Conservation (phyloP, 1,140 invertebrate species). For the Rhizoglyphus robini region DNA sequence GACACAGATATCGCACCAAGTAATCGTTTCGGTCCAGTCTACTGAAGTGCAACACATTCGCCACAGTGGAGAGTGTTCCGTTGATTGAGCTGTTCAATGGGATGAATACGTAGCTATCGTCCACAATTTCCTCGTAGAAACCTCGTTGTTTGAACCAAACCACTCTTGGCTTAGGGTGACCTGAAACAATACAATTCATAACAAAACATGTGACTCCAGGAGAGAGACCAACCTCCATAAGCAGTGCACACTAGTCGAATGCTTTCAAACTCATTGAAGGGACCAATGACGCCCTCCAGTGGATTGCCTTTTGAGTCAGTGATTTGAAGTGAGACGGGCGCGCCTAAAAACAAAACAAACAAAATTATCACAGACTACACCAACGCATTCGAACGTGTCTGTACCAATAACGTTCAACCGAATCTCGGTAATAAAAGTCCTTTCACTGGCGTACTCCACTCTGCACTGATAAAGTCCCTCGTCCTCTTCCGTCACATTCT, state of each 20-base stretch:
- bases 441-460: slow-evolving; percentile 30
- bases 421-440: slow-evolving; percentile 5
- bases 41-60: neutral
- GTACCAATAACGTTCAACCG: slow-evolving; percentile 3
- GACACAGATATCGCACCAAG: neutral
- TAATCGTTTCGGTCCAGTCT: slow-evolving; percentile 13
- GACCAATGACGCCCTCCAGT: slow-evolving; percentile 56
- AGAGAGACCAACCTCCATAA: slow-evolving; percentile 15
- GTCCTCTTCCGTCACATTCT: slow-evolving; percentile 58
- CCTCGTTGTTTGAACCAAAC: slow-evolving; percentile 6
- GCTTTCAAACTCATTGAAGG: slow-evolving; percentile 8
- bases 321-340: slow-evolving; percentile 65
- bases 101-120: neutral
- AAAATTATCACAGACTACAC: too few relatives aligned
- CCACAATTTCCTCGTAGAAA: slow-evolving; percentile 5
- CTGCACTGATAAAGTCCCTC: slow-evolving; percentile 74
- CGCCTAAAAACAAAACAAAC: slow-evolving; percentile 43
- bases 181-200: too few relatives aligned
- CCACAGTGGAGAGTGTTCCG: neutral
- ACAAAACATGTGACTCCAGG: too few relatives aligned
- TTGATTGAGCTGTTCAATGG: neutral
- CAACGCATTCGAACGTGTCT: too few relatives aligned
- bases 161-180: neutral
- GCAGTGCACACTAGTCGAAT: slow-evolving; percentile 4
- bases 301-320: slow-evolving; percentile 63